These are phyloP conservation scores for Protosalanx chinensis DNA, from an alignment of 2,797 vertebrate genomes.

Conservation along the genomic window DNA sequence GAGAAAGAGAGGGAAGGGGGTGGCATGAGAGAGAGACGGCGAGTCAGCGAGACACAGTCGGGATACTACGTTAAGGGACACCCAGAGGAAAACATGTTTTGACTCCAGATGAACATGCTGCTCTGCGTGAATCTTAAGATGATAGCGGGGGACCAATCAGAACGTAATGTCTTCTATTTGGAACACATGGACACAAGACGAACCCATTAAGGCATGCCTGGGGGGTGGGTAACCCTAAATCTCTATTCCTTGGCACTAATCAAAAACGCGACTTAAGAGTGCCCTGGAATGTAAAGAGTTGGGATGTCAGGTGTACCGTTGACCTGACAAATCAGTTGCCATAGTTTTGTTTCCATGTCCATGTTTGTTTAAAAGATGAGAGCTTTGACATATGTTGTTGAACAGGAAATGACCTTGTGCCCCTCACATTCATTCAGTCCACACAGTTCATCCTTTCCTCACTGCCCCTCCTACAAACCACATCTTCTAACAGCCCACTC, in stretches of 20 bases:
- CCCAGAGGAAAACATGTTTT: neutral
- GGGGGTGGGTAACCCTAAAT: too few species aligned
- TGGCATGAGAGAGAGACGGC: neutral
- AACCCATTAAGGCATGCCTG: too few species aligned
- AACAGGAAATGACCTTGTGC: neutral
- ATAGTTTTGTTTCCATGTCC: too few species aligned
- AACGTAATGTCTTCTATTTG: neutral
- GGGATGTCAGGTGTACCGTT: too few species aligned
- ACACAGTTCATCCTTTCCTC: neutral
- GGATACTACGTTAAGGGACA: neutral
- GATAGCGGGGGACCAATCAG: neutral
- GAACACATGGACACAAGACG: too few species aligned
- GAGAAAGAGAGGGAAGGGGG: neutral
- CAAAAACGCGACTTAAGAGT: neutral
- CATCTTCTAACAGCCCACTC: conserved; percentile 1
- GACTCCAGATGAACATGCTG: neutral
- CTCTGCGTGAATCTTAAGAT: conserved; percentile 3
- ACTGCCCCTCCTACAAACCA: neutral
- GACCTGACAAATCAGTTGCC: too few species aligned
- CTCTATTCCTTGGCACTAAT: neutral
- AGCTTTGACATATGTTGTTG: neutral
- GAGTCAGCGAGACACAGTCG: neutral
- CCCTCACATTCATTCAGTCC: neutral
- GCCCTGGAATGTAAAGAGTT: too few species aligned
- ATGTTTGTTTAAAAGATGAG: neutral